Base-by-base conservation (phyloP, 1,140 invertebrate genomes). In the Cotesia chilonis region DNA sequence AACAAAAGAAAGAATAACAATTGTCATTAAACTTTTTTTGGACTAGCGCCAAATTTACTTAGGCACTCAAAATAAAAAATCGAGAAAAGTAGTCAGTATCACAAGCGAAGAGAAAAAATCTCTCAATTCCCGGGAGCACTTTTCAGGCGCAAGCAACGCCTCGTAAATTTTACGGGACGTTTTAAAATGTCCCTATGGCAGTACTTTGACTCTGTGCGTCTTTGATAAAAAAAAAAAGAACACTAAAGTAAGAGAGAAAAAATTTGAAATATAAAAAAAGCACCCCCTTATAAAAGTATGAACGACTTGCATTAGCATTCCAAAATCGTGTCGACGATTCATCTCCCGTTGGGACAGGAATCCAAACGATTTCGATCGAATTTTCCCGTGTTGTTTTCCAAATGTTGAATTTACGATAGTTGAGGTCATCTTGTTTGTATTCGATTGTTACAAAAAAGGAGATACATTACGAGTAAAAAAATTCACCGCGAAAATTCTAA, bases 361-460 rank as follows among this genome's bases (percentile, higher is more conserved):
- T 85, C 80, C 82, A 78, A 83, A 83, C 78, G 76, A 82, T 85
- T 81, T 72, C 74, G 78, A 84, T 82, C 83, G 82, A 84, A 84
- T 84, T 84, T 83, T 47, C 54, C 70, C 78, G 75, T 77, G 82
- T 75, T 77, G 70, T 79, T 74, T 77, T 76, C 70, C 71, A 74
- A 70, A 76, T 73, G 73, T 65, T 70, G 77, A 84, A 84, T 83
- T 84, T 83, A 83, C 81, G 80, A 80, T 64, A 47, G 47, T 54
- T 59, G 71, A 73, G 71, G 59, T 73, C 64, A 28, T 0, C 17
- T 57, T 37, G 51, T 68, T 68, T 68, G 54, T 55, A 68, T 68
- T 54, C 36, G 41, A 71, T 67, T 65, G 37, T 60, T 57, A 64
- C 61, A 36, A 20, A 28, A 63, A 59, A 47, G 54, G 28, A 66